Base-by-base conservation (phyloP, 1,140 invertebrate species). In the Papilio aristodemus region DNA sequence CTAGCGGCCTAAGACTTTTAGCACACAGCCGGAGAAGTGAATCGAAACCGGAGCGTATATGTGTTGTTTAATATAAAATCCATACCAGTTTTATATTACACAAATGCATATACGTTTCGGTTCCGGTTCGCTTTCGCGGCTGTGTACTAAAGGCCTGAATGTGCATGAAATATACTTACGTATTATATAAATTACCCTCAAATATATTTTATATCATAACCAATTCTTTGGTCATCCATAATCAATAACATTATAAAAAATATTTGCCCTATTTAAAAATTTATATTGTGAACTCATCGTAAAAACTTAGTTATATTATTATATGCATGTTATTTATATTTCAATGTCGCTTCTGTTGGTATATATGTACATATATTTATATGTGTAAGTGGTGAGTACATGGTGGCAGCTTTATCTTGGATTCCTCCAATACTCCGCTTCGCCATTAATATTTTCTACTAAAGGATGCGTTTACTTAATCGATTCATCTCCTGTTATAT, bases 341-440 rank as follows among this genome's bases (percentile, higher is more conserved):
- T 60, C 17, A 38, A 19, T 39, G 59, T 62, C 37, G 59, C 59
- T 62, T 62, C 36, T 62, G 32, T 50, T 38, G 37, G 10, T 62
- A 62, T 62, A 62, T 59, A 36, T 5, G 14, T 59, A 36, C 19
- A n/a, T 59, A 59, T n/a, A 14, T 14, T 59, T 27, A 13, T 27
- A 58, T 59, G 7, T 59, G 14, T 37, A 36, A 59, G 36, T 22
- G 36, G 59, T 62, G 7, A 37, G 59, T 62, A 19, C 39, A 17
- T 39, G 11, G 13, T 2, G 59, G 59, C 46, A 62, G 36, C 36
- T 37, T 32, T 38, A 39, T 38, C 32, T 38, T 62, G 17, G 11
- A 19, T 19, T 19, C 37, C 10, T 62, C 36, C 22, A 37, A 11
- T 37, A 39, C 4, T 13, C 22, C 10, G 46, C 46, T 54, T 25